These are phyloP conservation scores for Neoseiulus cucumeris DNA, from an alignment of 1,140 invertebrate species.

Conservation along the genomic window DNA sequence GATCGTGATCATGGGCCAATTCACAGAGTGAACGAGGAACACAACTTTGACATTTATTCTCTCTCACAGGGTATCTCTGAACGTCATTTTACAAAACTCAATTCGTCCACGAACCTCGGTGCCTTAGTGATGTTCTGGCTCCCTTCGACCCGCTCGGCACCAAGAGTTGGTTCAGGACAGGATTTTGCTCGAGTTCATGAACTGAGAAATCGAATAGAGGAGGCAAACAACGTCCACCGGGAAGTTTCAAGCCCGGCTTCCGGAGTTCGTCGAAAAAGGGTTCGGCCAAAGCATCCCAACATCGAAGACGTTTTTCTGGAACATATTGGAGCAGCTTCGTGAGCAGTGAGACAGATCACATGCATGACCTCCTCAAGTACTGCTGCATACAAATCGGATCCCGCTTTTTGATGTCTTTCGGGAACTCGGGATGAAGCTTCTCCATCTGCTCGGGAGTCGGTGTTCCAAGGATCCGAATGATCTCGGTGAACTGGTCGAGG, in stretches of 20 bases:
- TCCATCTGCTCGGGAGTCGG: constrained; percentile 86
- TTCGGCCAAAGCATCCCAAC: constrained; percentile 14
- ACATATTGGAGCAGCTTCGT: constrained; percentile 15
- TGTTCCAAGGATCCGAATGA: constrained; percentile 95
- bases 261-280: constrained; percentile 17
- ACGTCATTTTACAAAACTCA: too few relatives aligned
- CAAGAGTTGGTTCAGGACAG: background rate
- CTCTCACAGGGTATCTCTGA: too few relatives aligned
- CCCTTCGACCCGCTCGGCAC: background rate
- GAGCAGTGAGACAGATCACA: constrained; percentile 10
- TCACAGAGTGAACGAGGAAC: too few relatives aligned
- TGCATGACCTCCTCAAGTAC: background rate
- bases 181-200: constrained; percentile 5
- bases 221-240: background rate
- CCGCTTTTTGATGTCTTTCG: background rate
- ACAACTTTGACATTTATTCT: too few relatives aligned
- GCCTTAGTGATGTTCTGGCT: too few relatives aligned
- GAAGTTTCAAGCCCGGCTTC: background rate
- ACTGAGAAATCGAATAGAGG: background rate
- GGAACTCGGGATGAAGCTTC: background rate
- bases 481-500: constrained; percentile 94
- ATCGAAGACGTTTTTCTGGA: constrained; percentile 8
- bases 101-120: too few relatives aligned
- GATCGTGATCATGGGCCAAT: too few relatives aligned
- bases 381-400: background rate